phyloP scores from a whole-genome alignment of 2,797 vertebrate genomes.

The Fistularia commersonii region DNA sequence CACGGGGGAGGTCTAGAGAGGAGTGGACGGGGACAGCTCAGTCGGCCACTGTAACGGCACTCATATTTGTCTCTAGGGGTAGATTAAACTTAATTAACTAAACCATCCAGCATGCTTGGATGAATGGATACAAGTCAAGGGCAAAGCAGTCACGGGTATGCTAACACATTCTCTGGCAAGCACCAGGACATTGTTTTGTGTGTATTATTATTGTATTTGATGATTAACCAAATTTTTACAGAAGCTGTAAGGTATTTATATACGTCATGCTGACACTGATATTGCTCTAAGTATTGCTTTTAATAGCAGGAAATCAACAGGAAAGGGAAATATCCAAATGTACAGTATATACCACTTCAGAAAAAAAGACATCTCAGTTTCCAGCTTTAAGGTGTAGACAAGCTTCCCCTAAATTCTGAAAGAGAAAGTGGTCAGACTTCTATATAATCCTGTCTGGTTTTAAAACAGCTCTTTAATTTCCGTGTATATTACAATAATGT shows the following conservation, averaged over 20 bases:
- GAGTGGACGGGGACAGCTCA: constrained; percentile 53
- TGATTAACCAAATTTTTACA: too few relatives aligned
- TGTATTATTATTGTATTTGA: constrained; percentile 10
- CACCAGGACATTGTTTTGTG: constrained; percentile 23
- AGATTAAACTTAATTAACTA: constrained; percentile 79
- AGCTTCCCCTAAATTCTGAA: too few relatives aligned
- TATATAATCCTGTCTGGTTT: not conserved
- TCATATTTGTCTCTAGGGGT: constrained; percentile 67
- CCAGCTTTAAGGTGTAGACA: too few relatives aligned
- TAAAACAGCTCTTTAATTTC: not conserved
- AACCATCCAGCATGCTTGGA: constrained; percentile 71
- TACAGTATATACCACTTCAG: too few relatives aligned
- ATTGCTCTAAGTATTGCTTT: too few relatives aligned
- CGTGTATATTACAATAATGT: constrained; percentile 2
- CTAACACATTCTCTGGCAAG: constrained; percentile 48
- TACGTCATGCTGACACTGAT: too few relatives aligned
- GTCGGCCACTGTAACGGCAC: constrained; percentile 66
- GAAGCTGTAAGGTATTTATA: too few relatives aligned
- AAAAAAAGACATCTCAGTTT: too few relatives aligned
- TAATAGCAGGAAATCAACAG: too few relatives aligned
- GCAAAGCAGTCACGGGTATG: constrained; percentile 62
- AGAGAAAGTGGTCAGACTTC: constrained; percentile 2
- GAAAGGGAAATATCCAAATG: too few relatives aligned
- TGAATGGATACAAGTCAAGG: constrained; percentile 74
- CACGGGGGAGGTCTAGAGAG: constrained; percentile 40